Evolutionary conservation across 1,140 invertebrate species (phyloP), one percentile per base, ranked within the genome.

Genomic region (Drosophila equinoxialis): DNA sequence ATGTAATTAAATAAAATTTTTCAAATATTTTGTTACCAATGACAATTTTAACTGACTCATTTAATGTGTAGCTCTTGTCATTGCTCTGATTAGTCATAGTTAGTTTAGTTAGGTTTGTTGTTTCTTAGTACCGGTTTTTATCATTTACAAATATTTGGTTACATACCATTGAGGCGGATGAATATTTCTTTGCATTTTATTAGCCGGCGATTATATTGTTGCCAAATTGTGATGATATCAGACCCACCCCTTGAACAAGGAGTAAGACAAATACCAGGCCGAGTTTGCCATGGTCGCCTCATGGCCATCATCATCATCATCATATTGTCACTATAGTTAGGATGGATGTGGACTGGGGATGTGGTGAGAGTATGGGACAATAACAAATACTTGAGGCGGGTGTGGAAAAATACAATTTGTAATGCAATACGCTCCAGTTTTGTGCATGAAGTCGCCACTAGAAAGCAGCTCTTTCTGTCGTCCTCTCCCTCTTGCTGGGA

Each of bases 221-320:
- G 83, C 83, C 79, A 82, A 86, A 87, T 87, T 71, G 79, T 66
- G 82, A 86, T 87, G 82, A 86, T 86, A 87, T 86, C 82, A 86
- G 79, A 79, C 66, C 54, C 57, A 20, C 45, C 45, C 45, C 17
- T 51, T 23, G 45, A 51, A 51, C 73, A 62, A 51, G 17, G 30
- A 67, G 17, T 30, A 26, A 17, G 68, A 30, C 65, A 55, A 39
- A 61, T 59, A 69, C 66, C 74, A 71, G 45, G 60, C 33, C 57
- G 57, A 57, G 58, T 51, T 66, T 62, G 71, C 71, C 71, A 59
- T 73, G 71, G 67, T 74, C 42, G 58, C 71, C 71, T 51, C 71
- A 66, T 64, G 63, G 42, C 20, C 71, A 20, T 41, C 65, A 65
- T 30, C 71, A 64, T 59, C 63, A 67, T 54, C 68, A 58, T 55